Evolutionary conservation across 2,888 invertebrate genomes (phyloP).

Genomic region (Stramonita haemastoma): DNA sequence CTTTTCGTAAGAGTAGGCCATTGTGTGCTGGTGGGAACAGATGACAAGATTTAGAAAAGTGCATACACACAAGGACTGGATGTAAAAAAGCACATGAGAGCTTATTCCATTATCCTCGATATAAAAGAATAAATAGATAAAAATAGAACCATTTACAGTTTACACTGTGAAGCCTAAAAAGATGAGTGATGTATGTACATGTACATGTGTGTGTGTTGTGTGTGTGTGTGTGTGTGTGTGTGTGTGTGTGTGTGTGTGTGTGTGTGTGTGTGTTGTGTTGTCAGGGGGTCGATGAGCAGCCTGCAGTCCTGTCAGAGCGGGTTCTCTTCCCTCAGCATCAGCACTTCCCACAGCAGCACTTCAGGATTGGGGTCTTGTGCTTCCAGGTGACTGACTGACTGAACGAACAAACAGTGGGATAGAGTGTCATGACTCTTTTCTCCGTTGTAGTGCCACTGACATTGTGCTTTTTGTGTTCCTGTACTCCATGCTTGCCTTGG

Average conservation of each 20-base stretch:
- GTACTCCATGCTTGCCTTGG: background rate
- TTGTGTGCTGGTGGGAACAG: too few species aligned
- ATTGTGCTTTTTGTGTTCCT: background rate
- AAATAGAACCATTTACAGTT: too few species aligned
- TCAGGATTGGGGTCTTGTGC: conserved; percentile 59
- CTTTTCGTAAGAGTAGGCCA: too few species aligned
- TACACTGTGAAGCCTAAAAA: too few species aligned
- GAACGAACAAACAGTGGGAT: background rate
- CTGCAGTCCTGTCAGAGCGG: conserved; percentile 90
- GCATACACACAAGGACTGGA: too few species aligned
- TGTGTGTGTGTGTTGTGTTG: conserved; percentile 58
- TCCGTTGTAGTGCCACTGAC: background rate
- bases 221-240: conserved; percentile 37
- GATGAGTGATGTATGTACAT: too few species aligned
- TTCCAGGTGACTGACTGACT: conserved; percentile 57
- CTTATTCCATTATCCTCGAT: too few species aligned
- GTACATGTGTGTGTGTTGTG: too few species aligned
- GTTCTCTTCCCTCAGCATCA: conserved; percentile 85
- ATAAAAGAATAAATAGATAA: too few species aligned
- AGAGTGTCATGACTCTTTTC: too few species aligned
- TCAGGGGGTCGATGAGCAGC: conserved; percentile 92
- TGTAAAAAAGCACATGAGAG: too few species aligned
- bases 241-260: conserved; percentile 49
- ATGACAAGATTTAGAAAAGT: too few species aligned
- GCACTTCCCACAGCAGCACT: conserved; percentile 74